Evolutionary conservation across 1,140 invertebrate genomes (phyloP), one percentile per base, ranked within the genome.

Genomic region (Tetragonula clypearis): DNA sequence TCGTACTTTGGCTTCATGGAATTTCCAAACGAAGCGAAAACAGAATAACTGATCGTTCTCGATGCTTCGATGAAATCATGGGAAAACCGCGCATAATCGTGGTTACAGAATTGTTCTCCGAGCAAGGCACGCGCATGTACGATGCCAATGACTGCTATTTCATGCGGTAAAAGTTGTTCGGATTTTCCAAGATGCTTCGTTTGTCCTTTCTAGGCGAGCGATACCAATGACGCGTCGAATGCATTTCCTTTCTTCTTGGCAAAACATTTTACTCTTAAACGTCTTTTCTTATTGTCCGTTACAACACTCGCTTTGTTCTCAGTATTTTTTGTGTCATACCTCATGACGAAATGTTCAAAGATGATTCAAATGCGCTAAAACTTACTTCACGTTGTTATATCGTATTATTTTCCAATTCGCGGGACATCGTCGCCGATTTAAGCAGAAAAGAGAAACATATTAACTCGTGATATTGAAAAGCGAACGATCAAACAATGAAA

Each of bases 21-120:
- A 82, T 75, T 86, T 66, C 49, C 79, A n/a, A 85, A 58, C 17
- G 3, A 60, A 15, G 60, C 49, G 53, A 35, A 35, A 56, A 11
- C 1, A 9, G 21, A 11, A 41, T 78, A 74, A 81, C 56, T 77
- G 77, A 62, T 58, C n/a, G 53, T 66, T 55, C 55, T 15, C 66
- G 60, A 65, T 72, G 41, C 23, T 75, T 81, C 69, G 65, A 90
- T 84, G 80, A 90, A 87, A 86, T 90, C 69, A 90, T 74, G 72
- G 80, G 86, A 90, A 90, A 90, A n/a, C 62, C 82, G 71, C 79
- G 80, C 72, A 30, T 78, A 86, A 78, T 82, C 74, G 62, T 65
- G 66, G 79, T 76, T 65, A 15, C 56, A 74, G 81, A 73, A 62
- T 82, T 79, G 79, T 85, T 87, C 58, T 66, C 30, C 6, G 26